Evolutionary conservation across 2,888 invertebrate genomes (phyloP).

Genomic region (Leuctra nigra): DNA sequence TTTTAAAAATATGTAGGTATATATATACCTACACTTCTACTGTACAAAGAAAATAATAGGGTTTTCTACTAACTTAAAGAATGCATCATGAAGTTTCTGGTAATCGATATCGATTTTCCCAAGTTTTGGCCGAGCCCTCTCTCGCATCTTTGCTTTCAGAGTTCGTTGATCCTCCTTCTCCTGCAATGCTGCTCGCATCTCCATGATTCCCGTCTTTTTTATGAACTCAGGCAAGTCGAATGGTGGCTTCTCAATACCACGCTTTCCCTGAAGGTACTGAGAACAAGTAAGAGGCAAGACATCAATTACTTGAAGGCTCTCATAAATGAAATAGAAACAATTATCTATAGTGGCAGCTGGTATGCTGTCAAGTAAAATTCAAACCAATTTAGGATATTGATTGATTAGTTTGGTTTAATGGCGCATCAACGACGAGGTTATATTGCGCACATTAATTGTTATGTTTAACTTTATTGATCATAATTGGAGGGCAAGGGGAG

Average conservation of each 20-base stretch:
- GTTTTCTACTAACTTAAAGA: constrained; percentile 67
- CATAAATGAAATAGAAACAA: no score
- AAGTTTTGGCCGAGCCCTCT: constrained; percentile 91
- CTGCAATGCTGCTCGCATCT: constrained; percentile 96
- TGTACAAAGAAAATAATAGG: not conserved
- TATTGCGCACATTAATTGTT: no score
- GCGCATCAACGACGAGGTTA: no score
- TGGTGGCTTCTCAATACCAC: constrained; percentile 98
- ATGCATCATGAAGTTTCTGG: constrained; percentile 98
- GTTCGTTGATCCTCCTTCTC: constrained; percentile 96
- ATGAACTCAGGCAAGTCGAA: constrained; percentile 99
- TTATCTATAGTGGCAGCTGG: no score
- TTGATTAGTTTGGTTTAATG: no score
- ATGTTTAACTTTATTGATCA: no score
- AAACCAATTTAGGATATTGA: no score
- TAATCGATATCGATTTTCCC: constrained; percentile 99
- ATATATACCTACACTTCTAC: no score
- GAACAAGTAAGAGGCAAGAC: not conserved
- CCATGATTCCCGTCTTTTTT: constrained; percentile 98
- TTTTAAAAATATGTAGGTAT: no score
- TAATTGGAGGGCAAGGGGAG: no score
- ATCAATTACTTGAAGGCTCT: no score
- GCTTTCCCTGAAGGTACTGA: constrained; percentile 88
- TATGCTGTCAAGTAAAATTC: no score
- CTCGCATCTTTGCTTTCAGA: constrained; percentile 95